Base-by-base conservation (phyloP, 1,140 invertebrate genomes). In the Hormaphis cornu region DNA sequence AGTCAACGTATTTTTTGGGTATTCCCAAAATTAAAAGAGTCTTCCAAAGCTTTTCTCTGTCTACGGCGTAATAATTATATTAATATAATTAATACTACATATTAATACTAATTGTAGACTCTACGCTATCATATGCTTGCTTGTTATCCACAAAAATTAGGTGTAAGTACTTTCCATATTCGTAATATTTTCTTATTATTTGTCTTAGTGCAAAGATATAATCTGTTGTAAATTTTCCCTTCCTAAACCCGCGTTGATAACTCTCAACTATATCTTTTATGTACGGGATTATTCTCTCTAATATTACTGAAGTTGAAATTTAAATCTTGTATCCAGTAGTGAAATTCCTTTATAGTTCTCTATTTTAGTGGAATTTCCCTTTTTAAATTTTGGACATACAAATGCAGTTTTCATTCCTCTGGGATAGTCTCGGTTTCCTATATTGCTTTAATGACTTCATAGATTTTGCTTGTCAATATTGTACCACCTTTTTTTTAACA, bases 331-430 rank as follows among this genome's bases (percentile, higher is more conserved):
- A 16, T 52, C 20, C 16, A 48, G n/a, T 48, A 44, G 30, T 12
- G 53, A 61, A 12, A 70, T 70, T 28, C 54, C 70, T 50, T 26
- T 30, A 70, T 70, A 70, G 46, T 56, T 61, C 24, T 71, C 28
- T 16, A 16, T 42, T 16, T 42, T 42, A 42, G 40, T 42, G 16
- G n/a, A n/a, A n/a, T 42, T 42, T n/a, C n/a, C 40, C 16, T 42
- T 42, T 42, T 18, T 42, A 42, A 42, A 18, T n/a, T n/a, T n/a
- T n/a, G n/a, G n/a, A n/a, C n/a, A n/a, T n/a, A n/a, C n/a, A n/a
- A n/a, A n/a, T n/a, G n/a, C n/a, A n/a, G n/a, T n/a, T n/a, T n/a
- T n/a, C n/a, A n/a, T n/a, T n/a, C n/a, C n/a, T n/a, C n/a, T n/a
- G n/a, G n/a, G n/a, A n/a, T n/a, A n/a, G n/a, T n/a, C n/a, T n/a